Conservation (phyloP, 1,140 invertebrate species). For the Episyrphus balteatus region DNA sequence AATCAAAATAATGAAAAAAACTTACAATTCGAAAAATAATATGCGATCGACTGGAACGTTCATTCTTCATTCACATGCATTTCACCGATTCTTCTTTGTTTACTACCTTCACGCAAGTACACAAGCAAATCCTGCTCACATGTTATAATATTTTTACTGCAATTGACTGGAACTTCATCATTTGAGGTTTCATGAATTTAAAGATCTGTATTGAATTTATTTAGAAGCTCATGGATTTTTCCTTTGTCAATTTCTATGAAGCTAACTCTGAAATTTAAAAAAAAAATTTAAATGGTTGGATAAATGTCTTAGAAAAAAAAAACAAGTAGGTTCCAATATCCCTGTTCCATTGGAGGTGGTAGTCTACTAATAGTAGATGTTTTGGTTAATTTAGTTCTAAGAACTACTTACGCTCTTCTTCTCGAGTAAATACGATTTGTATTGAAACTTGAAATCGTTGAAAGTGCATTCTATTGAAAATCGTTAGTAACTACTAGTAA, state of each 20-base stretch:
- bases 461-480: too few relatives aligned
- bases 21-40: conserved; percentile 57
- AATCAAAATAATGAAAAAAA: background rate
- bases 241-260: conserved; percentile 80
- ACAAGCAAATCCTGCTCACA: conserved; percentile 47
- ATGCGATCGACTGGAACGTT: conserved; percentile 65
- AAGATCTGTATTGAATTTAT: conserved; percentile 44
- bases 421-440: too few relatives aligned
- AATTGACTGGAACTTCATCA: conserved; percentile 48
- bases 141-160: conserved; percentile 46
- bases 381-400: too few relatives aligned
- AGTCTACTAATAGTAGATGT: too few relatives aligned
- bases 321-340: too few relatives aligned
- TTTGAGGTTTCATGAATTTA: conserved; percentile 52
- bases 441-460: too few relatives aligned
- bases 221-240: conserved; percentile 58
- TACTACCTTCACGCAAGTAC: conserved; percentile 53
- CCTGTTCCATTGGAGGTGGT: too few relatives aligned
- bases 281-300: background rate
- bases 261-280: conserved; percentile 47
- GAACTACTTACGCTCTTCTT: too few relatives aligned
- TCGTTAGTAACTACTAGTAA: too few relatives aligned
- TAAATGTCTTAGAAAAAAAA: too few relatives aligned
- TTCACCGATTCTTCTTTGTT: conserved; percentile 54
- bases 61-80: conserved; percentile 77